Evolutionary conservation across 2,888 invertebrate genomes (phyloP), one percentile per base, ranked within the genome.

Genomic region (Lingula anatina): DNA sequence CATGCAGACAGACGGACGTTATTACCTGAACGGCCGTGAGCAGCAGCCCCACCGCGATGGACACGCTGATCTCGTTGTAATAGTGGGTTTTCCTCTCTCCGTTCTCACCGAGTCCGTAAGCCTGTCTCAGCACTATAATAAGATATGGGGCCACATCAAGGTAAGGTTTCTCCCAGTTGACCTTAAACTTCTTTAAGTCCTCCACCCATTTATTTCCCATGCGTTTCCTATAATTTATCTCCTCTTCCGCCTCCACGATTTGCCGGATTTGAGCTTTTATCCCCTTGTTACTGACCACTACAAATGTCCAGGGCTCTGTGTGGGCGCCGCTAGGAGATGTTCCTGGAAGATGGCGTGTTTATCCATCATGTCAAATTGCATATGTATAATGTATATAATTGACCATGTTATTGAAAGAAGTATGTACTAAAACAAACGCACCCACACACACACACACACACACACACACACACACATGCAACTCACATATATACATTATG

Each of bases 271-370:
- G 79, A 47, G 79, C 71, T 48, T 76, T 76, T 0, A 85, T 76
- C 5, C 82, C 80, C 1, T 75, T 67, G 59, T 86, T 84, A 54
- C 83, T 82, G 7, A 91, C 83, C 0, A 86, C 83, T 18, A 90
- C 87, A 73, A 87, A 94, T 0, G 89, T 91, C 94, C 94, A 94
- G 0, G 94, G 94, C 73, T 94, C 90, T 0, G 91, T 90, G 70
- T 95, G 93, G 0, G 93, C 93, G 1, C 94, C 94, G 65, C 91
- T 91, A n/a, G 94, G 94, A 0, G 89, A 82, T 0, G 93, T 93
- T 9, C 89, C 90, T 60, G n/a, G n/a, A n/a, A n/a, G n/a, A n/a
- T n/a, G n/a, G n/a, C n/a, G n/a, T n/a, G n/a, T n/a, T n/a, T n/a
- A n/a, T n/a, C n/a, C n/a, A n/a, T n/a, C n/a, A n/a, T n/a, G n/a